A percentile compares a stretch with the other conserved stretches of the same genome.
Conservation (phyloP, 2,797 vertebrate genomes). For the Myotis pilosus region DNA sequence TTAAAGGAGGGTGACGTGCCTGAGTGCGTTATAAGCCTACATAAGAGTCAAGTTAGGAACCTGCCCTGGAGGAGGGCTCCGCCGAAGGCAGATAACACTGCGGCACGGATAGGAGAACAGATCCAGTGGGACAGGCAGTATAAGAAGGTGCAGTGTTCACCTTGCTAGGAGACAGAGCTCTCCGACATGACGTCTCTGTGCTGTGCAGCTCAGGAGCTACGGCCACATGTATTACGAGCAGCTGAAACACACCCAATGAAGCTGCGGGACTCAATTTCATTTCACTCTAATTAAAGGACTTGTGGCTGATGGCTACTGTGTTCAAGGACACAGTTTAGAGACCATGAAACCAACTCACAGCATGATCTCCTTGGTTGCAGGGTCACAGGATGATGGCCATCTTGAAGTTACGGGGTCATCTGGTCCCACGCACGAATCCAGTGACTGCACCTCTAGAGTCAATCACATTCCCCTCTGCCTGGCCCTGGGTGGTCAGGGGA, state of each 20-base stretch:
- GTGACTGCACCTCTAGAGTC: neutral
- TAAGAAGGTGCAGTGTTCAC: rapidly evolving
- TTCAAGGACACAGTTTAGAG: neutral
- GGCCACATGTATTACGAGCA: neutral
- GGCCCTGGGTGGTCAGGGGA: neutral
- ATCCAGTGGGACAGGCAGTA: neutral
- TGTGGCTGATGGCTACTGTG: neutral
- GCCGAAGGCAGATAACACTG: neutral
- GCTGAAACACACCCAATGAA: neutral
- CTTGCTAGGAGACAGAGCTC: neutral
- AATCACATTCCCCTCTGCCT: neutral
- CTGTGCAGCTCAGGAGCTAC: neutral
- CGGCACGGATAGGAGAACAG: neutral
- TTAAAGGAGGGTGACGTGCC: neutral
- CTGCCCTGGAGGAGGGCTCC: neutral
- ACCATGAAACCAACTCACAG: neutral
- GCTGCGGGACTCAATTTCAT: neutral
- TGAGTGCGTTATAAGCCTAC: neutral
- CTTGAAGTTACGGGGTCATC: neutral
- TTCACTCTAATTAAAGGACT: neutral
- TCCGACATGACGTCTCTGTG: rapidly evolving
- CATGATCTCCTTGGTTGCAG: neutral
- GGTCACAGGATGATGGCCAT: neutral
- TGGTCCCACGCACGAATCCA: neutral
- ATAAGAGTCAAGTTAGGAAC: neutral